Conservation (phyloP, 2,113 vertebrate species). For the Leucoraja erinaceus region DNA sequence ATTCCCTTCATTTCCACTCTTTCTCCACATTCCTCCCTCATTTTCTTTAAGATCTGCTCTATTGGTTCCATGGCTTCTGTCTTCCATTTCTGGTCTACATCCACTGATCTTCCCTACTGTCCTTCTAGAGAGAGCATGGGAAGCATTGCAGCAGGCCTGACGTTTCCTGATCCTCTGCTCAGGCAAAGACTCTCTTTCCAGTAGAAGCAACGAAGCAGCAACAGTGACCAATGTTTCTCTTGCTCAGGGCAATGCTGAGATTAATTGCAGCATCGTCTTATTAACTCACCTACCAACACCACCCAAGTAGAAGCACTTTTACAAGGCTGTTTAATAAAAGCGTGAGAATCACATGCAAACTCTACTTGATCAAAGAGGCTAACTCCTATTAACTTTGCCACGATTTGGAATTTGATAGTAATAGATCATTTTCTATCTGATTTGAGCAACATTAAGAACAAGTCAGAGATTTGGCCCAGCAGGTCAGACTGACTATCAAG, state of each 20-base stretch:
- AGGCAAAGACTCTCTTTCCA: background rate
- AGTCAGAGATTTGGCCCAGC: too few species aligned
- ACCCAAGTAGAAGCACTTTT: background rate
- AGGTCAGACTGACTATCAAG: too few species aligned
- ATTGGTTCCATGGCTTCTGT: background rate
- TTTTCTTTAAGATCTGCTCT: background rate
- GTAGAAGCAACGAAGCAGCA: background rate
- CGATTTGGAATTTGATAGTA: too few species aligned
- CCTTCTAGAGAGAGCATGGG: background rate
- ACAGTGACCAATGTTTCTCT: background rate
- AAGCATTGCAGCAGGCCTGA: background rate
- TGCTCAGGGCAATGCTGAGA: background rate
- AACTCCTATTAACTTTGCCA: background rate
- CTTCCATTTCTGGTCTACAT: background rate
- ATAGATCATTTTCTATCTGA: too few species aligned
- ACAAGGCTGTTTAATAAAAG: background rate
- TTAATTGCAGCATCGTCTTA: background rate
- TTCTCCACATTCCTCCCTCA: background rate
- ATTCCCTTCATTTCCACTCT: background rate
- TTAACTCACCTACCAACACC: background rate
- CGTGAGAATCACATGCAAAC: background rate
- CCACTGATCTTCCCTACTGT: background rate
- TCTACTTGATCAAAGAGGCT: background rate
- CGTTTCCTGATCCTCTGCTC: background rate
- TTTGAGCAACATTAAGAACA: too few species aligned